These are phyloP conservation scores for Serinus canaria DNA, from an alignment of 2,113 vertebrate species.

Conservation along the genomic window DNA sequence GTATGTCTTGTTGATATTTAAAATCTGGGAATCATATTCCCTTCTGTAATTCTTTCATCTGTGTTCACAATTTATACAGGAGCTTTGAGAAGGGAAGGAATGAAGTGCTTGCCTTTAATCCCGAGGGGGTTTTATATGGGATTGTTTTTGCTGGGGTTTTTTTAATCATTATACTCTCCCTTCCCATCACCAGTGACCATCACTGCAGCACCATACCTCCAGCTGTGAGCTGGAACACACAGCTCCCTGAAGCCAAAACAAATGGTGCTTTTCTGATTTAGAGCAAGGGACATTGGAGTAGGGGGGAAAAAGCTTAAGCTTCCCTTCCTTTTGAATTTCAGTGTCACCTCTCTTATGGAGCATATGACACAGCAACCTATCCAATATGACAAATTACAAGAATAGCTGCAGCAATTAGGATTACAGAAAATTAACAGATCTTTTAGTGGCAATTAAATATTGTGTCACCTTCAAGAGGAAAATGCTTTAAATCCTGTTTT, in stretches of 20 bases:
- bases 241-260: conserved; percentile 37
- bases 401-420: neutral
- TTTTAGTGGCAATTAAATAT: conserved; percentile 4
- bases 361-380: neutral
- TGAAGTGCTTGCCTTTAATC: neutral
- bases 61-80: neutral
- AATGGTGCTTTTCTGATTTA: conserved; percentile 48
- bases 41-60: conserved; percentile 23
- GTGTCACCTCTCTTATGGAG: neutral
- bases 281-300: neutral
- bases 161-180: neutral
- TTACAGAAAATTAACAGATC: conserved; percentile 10
- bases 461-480: neutral
- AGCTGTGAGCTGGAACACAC: conserved; percentile 35
- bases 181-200: conserved; percentile 27
- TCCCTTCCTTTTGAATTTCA: conserved; percentile 48
- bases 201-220: neutral
- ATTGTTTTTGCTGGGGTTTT: neutral
- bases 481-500: neutral
- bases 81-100: conserved; percentile 15
- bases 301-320: neutral
- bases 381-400: neutral
- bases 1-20: neutral
- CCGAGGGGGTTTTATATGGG: neutral
- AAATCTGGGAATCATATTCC: neutral